Percentiles rank a stretch among this genome's conserved stretches.
Evolutionary conservation across 53 echinoderm and acorn worm genomes (phyloP).

Genomic region (Holothuria leucospilota): DNA sequence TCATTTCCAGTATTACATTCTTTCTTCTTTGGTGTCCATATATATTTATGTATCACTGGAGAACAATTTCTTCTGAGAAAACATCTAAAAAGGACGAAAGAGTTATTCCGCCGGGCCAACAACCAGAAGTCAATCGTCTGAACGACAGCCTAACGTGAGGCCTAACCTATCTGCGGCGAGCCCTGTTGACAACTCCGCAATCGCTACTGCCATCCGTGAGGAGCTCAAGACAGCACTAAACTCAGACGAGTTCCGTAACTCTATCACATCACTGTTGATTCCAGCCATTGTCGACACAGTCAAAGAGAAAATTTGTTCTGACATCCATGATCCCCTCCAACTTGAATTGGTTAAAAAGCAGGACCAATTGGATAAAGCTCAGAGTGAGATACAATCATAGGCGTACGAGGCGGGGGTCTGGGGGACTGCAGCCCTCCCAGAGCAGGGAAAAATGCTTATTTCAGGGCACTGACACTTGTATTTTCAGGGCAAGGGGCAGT

Average conservation of each 20-base stretch:
- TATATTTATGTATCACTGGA: no score
- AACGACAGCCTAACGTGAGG: not conserved
- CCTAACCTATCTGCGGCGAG: not conserved
- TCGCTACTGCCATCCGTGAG: not conserved
- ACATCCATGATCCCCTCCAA: not conserved
- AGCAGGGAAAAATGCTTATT: no score
- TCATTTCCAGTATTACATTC: no score
- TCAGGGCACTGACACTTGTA: no score
- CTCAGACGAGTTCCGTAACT: not conserved
- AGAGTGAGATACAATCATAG: not conserved
- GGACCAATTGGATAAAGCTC: not conserved
- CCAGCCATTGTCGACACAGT: not conserved
- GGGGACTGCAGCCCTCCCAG: no score
- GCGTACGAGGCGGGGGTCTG: no score
- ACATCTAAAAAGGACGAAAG: no score
- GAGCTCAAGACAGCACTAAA: constrained; percentile 3
- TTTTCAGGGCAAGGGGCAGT: no score
- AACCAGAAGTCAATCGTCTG: not conserved
- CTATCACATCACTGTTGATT: not conserved
- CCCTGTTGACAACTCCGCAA: not conserved
- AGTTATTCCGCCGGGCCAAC: not conserved
- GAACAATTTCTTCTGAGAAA: no score
- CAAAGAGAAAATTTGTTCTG: not conserved
- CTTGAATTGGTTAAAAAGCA: not conserved
- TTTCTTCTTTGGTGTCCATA: no score